Evolutionary conservation across 2,113 vertebrate genomes (phyloP).

Genomic region (Sphaerodactylus townsendi): DNA sequence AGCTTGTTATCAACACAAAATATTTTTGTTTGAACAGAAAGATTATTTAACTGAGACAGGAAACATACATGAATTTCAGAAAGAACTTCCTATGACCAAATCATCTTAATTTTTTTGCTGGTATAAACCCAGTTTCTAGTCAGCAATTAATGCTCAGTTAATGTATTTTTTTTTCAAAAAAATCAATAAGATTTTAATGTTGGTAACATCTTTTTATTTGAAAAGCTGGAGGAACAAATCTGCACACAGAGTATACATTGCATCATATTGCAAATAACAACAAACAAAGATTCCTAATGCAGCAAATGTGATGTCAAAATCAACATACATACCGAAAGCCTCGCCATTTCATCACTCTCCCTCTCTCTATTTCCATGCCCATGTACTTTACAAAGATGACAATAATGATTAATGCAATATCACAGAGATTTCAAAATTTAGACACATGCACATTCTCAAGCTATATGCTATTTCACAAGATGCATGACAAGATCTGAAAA

Average conservation of each 20-base stretch:
- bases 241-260: background rate
- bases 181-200: background rate
- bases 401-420: background rate
- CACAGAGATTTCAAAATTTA: background rate
- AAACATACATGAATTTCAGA: no score
- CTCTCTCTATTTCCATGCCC: background rate
- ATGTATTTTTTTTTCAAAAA: background rate
- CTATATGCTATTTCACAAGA: background rate
- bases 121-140: background rate
- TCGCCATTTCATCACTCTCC: background rate
- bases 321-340: no score
- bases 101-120: background rate
- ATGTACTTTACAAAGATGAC: background rate
- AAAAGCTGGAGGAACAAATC: background rate
- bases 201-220: background rate
- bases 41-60: background rate
- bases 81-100: background rate
- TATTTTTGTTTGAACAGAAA: background rate
- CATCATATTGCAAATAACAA: no score
- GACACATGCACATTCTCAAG: background rate
- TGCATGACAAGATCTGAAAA: background rate
- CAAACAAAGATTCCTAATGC: no score
- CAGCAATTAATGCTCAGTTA: background rate
- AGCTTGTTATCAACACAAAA: background rate
- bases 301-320: no score